Base-by-base conservation (phyloP, 2,113 vertebrate species). In the Xiphorhynchus elegans region DNA sequence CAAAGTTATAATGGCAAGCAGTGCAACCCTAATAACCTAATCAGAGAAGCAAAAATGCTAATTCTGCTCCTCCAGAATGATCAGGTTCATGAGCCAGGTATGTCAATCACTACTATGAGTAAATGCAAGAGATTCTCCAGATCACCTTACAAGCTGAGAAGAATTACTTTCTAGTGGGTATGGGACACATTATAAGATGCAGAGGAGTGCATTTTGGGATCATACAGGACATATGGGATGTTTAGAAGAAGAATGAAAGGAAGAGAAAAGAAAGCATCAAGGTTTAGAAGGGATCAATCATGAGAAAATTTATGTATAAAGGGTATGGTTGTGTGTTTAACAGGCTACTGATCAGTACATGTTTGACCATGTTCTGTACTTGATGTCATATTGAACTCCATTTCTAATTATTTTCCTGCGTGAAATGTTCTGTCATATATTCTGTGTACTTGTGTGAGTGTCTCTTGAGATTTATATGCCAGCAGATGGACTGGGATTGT, bases 261-360 rank as follows among this genome's bases (percentile, higher is more conserved):
- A 68, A 40, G 17, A 17, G 11, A 55, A 75, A 79, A 83, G 4
- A 7, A 47, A 0, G 0, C 13, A 56, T 19, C 2, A 1, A 33
- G 5, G 11, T 33, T 55, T 50, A 13, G 7, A 17, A 35, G 29
- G 2, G 13, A 83, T 49, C 2, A 29, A 2, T 44, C 4, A 29
- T 18, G 7, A 28, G 10, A 60, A 60, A 50, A 66, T 3, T 18
- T 1, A 55, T 25, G 5, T 4, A 29, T 28, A 60, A 49, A 55
- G 6, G 7, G 4, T 60, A 31, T 7, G 8, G 4, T 4, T 69
- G 9, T 46, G 13, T 23, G 18, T 26, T 39, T 59, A 35, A 49
- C 10, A 59, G n/a, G 18, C 11, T 63, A 2, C n/a, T 63, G 12
- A 1, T 62, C 28, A 21, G 25, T 58, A 46, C 14, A 6, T 5